Percentiles rank a stretch among this genome's conserved stretches.
Evolutionary conservation across 1,140 invertebrate species (phyloP).

Genomic region (Hetaerina americana): DNA sequence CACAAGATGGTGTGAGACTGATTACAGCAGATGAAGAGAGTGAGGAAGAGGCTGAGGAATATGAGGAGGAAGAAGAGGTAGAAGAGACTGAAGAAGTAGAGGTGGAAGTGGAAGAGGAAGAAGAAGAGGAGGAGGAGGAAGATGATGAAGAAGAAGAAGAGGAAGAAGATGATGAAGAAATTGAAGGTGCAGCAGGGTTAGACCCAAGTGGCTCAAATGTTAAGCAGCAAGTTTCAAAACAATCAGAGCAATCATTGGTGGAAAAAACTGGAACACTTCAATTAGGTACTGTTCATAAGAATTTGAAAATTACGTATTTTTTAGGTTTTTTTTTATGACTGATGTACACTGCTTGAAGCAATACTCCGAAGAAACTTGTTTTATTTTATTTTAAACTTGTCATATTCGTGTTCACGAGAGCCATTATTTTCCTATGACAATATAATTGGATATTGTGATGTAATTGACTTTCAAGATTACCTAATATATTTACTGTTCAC

Average conservation of each 20-base stretch:
- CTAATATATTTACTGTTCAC: too few species aligned
- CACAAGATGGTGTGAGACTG: neutral
- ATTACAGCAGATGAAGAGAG: neutral
- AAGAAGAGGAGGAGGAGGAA: neutral
- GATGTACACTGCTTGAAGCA: too few species aligned
- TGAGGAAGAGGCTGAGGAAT: neutral
- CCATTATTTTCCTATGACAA: too few species aligned
- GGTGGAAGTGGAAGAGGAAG: neutral
- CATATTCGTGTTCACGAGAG: too few species aligned
- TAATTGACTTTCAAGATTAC: too few species aligned
- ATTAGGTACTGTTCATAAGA: too few species aligned
- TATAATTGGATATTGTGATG: too few species aligned
- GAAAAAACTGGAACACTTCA: conserved; percentile 7
- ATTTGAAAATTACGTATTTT: too few species aligned
- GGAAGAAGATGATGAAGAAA: conserved; percentile 8
- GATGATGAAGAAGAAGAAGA: conserved; percentile 12
- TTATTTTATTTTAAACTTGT: too few species aligned
- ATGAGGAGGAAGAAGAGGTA: neutral
- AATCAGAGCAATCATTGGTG: neutral
- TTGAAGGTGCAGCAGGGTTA: neutral
- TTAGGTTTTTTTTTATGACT: too few species aligned
- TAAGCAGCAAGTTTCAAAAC: neutral
- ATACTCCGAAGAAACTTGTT: too few species aligned
- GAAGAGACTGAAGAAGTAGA: neutral
- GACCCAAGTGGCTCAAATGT: too few species aligned